Base-by-base conservation (phyloP, 2,113 vertebrate species). In the Craseonycteris thonglongyai region DNA sequence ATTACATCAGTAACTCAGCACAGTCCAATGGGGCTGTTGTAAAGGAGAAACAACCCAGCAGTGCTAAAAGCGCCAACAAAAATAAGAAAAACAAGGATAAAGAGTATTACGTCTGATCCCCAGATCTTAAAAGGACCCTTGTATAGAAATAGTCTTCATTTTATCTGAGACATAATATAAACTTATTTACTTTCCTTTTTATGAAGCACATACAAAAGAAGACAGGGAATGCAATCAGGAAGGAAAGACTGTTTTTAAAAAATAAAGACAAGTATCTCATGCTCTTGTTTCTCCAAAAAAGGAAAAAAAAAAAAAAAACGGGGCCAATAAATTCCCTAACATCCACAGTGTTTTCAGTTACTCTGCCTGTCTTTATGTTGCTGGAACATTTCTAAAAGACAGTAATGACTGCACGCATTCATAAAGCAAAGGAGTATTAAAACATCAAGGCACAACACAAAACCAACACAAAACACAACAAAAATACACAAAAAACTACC, bases 31-130 rank as follows among this genome's bases (percentile, higher is more conserved):
- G 99, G 97, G 99, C 99, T 72, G 98, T 99, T 2, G 99, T 99
- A 92, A 99, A 99, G 98, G 99, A 99, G 97, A 99, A 99, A 61
- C 99, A 99, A 56, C 98, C 99, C 96, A 99, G 99, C 98, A 99
- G 98, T 69, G 98, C 99, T 92, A 99, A 99, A 98, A 99, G 99
- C 97, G 98, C 99, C 95, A 98, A 97, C 98, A 99, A 99, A 98
- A 99, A 98, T 97, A 99, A 99, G 99, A 99, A 99, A 98, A 99
- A 99, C 98, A 99, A 99, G 98, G 99, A 99, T 98, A 99, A 99
- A 98, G 99, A 99, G 98, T 99, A 99, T 97, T 99, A 99, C 58
- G 99, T 99, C 99, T 99, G 99, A 99, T 99, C 97, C 94, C 97
- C 96, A 97, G 97, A 97, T 94, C 98, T 49, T 96, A 95, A 97